Base-by-base conservation (phyloP, 2,113 vertebrate species). In the Calidris pugnax region DNA sequence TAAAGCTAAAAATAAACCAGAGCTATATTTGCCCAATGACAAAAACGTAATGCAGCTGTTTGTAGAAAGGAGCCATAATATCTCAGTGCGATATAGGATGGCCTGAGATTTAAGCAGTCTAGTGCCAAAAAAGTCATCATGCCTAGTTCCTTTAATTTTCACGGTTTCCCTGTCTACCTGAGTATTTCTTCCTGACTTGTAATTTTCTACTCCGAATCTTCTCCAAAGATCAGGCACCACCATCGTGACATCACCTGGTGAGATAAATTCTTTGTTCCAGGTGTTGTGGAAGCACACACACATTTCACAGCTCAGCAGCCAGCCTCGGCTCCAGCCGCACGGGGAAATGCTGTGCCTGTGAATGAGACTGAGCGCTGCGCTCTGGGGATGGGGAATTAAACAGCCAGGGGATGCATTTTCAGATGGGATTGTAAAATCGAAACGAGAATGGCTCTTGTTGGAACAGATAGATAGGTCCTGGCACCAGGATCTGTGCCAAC, bases 1-100 rank as follows among this genome's bases (percentile, higher is more conserved):
- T 84, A 75, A 86, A 93, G 64, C 39, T 90, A 92, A 86, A 94
- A 94, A 88, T 92, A 96, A 84, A 48, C 43, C 13, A 15, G 12
- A 43, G 47, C 27, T 50, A 6, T 4, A 37, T n/a, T 78, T 94
- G 51, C 19, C 13, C 10, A 60, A 39, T 26, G 68, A 28, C 57
- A 75, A 69, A 73, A 64, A 9, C 1, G 0, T 33, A 41, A 32
- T 0, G 0, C 35, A 86, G 26, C 8, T 81, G 26, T 74, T 77
- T 56, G 76, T 33, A 50, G 82, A 62, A 27, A 32, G 55, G 2
- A 80, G 22, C 14, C 14, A 30, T 16, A 23, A 6, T 27, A 39
- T 39, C 8, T 6, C 78, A 30, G 0, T 0, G 1, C 27, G 55
- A 20, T 7, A 2, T 1, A 19, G 33, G n/a, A 35, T 30, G 41